phyloP scores from a whole-genome alignment of 2,113 vertebrate genomes.

The Macrotis lagotis region DNA sequence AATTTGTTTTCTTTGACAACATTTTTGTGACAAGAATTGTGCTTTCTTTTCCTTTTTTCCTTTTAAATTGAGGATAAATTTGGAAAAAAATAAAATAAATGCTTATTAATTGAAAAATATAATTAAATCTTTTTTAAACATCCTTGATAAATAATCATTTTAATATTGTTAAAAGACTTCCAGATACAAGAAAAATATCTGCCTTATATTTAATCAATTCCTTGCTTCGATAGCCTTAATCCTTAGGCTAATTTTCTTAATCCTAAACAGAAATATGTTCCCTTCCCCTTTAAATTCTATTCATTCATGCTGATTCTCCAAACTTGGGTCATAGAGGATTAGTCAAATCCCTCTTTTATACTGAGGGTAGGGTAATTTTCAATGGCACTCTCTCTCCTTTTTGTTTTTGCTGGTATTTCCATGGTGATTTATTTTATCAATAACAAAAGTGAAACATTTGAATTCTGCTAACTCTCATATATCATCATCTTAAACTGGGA shows the following conservation, averaged over 20 bases:
- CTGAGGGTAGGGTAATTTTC: background rate
- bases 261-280: background rate
- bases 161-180: background rate
- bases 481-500: background rate
- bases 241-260: background rate
- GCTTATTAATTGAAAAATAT: background rate
- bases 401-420: background rate
- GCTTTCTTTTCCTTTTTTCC: background rate
- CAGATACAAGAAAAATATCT: background rate
- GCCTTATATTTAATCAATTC: background rate
- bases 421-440: background rate
- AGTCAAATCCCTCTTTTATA: background rate
- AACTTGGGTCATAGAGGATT: background rate
- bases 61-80: background rate
- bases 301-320: background rate
- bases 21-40: background rate
- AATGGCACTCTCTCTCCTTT: background rate
- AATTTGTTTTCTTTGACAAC: background rate
- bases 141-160: background rate
- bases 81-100: background rate
- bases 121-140: background rate
- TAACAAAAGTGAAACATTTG: background rate
- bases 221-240: background rate
- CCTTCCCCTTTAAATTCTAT: background rate
- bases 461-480: background rate